Evolutionary conservation across 37 sponge, comb jelly and placozoan species (phyloP), one percentile per base, ranked within the genome.

Genomic region (Amphimedon queenslandica): DNA sequence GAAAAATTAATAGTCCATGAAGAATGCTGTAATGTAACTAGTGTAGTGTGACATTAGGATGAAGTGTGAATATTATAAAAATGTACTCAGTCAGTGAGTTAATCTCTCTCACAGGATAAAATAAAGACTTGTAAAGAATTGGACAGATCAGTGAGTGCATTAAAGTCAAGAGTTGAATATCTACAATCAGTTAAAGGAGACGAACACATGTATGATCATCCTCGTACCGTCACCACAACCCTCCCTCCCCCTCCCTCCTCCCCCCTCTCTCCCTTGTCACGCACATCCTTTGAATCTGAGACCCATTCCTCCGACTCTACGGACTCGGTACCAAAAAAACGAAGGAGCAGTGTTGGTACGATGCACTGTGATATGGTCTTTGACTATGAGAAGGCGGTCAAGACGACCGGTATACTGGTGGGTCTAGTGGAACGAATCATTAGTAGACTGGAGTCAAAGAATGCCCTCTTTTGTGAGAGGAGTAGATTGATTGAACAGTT

Each of bases 401-500:
- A 47, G 13, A 18, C 53, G 13, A 8, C 13, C 13, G 8, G 8
- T 18, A 47, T 13, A 18, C 53, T 47, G 8, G 8, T 13, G 8
- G 53, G 53, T 47, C 13, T 47, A 18, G 13, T 47, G 53, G 53
- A 47, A 18, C 53, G 53, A 18, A 13, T 47, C 13, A 13, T 47
- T 18, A 47, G 13, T 18, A 13, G 53, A 8, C 53, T 47, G 8
- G 53, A 47, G 13, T 8, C 53, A 47, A 8, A 18, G 13, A 18
- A 47, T 13, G 8, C 28, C 5, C 1, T 29, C 24, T 47, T 78
- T 1, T 23, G 29, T 10, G 56, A 24, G 27, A 57, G 69, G 25
- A 34, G 28, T n/a, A 28, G 69, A 47, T 32, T 73, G 24, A 16
- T 81, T 33, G 61, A 30, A 21, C 29, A 42, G 66, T 72, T 81